A percentile compares a stretch with the other conserved stretches of the same genome.
Evolutionary conservation across 2,797 vertebrate species (phyloP).

Genomic region (Apogon talboti): DNA sequence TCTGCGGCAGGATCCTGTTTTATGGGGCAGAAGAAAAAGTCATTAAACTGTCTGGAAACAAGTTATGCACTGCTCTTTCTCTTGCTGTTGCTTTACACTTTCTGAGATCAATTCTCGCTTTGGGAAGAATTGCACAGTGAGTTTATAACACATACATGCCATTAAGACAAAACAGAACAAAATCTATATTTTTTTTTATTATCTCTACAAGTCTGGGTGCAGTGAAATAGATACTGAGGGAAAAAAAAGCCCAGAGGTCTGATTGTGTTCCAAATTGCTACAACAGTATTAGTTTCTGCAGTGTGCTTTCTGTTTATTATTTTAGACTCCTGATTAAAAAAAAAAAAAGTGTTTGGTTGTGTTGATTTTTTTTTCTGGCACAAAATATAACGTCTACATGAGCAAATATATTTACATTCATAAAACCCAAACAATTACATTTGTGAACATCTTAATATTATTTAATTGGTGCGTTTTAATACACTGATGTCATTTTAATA

Average conservation of each 20-base stretch:
- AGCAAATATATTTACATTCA: neutral
- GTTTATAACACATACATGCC: constrained; percentile 16
- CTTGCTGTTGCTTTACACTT: constrained; percentile 16
- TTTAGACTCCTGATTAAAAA: neutral
- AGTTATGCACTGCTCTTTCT: constrained; percentile 17
- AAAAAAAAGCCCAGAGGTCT: neutral
- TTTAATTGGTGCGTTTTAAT: too few relatives aligned
- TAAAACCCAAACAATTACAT: neutral
- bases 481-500: neutral
- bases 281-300: neutral
- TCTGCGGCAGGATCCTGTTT: constrained; percentile 1
- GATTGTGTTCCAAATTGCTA: neutral
- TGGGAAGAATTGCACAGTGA: constrained; percentile 14
- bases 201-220: neutral
- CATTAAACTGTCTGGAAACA: constrained; percentile 6
- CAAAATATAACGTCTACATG: neutral
- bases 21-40: neutral
- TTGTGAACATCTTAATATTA: neutral
- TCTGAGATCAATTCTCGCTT: constrained; percentile 18
- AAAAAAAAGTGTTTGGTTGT: neutral
- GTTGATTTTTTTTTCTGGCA: neutral
- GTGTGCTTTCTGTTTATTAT: neutral
- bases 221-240: neutral
- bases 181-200: constrained; percentile 1
- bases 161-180: constrained; percentile 13